A percentile compares a stretch with the other conserved stretches of the same genome.
phyloP scores from a whole-genome alignment of 2,797 vertebrate genomes.

The Rhyacichthys aspro region DNA sequence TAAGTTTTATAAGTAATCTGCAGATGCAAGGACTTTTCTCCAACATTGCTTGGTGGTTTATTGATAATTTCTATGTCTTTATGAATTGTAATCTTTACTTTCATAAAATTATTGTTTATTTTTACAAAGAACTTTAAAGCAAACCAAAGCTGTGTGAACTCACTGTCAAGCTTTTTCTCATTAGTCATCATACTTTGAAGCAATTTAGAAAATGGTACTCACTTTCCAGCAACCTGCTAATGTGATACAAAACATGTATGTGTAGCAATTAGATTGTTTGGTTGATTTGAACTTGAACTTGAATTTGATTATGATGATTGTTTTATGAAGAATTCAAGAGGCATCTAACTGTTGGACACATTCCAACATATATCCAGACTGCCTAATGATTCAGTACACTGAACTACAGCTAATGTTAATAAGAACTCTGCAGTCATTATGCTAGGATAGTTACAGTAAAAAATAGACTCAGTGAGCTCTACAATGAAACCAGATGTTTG shows the following conservation, averaged over 20 bases:
- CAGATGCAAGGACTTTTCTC: too few relatives aligned
- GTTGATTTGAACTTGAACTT: too few relatives aligned
- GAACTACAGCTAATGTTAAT: slow-evolving; percentile 40
- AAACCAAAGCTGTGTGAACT: slow-evolving; percentile 5
- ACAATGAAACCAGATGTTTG: slow-evolving; percentile 66
- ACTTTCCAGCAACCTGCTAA: too few relatives aligned
- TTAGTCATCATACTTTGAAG: too few relatives aligned
- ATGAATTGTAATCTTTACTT: not conserved
- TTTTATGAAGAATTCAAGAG: slow-evolving; percentile 17
- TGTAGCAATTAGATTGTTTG: too few relatives aligned
- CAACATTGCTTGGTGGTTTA: too few relatives aligned
- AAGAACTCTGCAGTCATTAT: slow-evolving; percentile 31
- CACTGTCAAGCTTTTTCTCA: not conserved
- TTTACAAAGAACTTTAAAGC: too few relatives aligned
- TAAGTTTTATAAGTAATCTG: too few relatives aligned
- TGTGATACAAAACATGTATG: slow-evolving; percentile 20
- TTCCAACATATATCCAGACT: slow-evolving; percentile 31
- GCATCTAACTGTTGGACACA: slow-evolving; percentile 22
- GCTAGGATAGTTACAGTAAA: slow-evolving; percentile 52
- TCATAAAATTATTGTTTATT: too few relatives aligned
- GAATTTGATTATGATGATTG: too few relatives aligned
- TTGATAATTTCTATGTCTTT: too few relatives aligned
- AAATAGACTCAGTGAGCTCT: slow-evolving; percentile 47
- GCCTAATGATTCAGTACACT: slow-evolving; percentile 32
- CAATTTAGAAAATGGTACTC: too few relatives aligned